Evolutionary conservation across 2,888 invertebrate species (phyloP).

Genomic region (Gonocerus acuteangulatus): DNA sequence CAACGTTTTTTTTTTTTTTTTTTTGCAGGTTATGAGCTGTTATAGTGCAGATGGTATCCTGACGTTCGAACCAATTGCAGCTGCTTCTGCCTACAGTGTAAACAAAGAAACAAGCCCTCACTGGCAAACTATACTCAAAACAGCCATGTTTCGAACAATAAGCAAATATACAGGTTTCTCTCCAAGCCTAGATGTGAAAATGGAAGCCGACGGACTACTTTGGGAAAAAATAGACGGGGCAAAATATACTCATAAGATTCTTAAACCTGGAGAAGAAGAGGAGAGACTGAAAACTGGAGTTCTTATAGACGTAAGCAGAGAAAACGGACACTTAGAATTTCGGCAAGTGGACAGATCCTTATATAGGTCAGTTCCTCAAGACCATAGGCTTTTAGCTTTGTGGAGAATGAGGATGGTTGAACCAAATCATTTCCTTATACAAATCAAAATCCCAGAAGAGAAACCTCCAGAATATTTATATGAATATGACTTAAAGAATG

Average conservation of each 20-base stretch:
- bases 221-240: conserved; percentile 35
- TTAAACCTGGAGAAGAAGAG: conserved; percentile 19
- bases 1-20: not conserved
- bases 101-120: not conserved
- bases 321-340: conserved; percentile 32
- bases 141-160: conserved; percentile 36
- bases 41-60: conserved; percentile 11
- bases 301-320: conserved; percentile 29
- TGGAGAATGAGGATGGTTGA: conserved; percentile 35
- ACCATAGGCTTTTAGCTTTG: conserved; percentile 31
- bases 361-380: conserved; percentile 27
- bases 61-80: not conserved
- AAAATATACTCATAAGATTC: conserved; percentile 27
- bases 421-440: conserved; percentile 31
- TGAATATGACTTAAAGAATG: conserved; percentile 33
- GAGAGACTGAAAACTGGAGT: conserved; percentile 32
- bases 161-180: conserved; percentile 35
- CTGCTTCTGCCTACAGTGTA: not conserved
- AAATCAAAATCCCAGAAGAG: conserved; percentile 33
- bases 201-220: conserved; percentile 35
- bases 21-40: conserved; percentile 9
- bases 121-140: conserved; percentile 34
- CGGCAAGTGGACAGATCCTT: conserved; percentile 32
- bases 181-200: conserved; percentile 36
- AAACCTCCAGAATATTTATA: conserved; percentile 34